Evolutionary conservation across 2,888 invertebrate species (phyloP).

Genomic region (Scaptomyza polygonia): DNA sequence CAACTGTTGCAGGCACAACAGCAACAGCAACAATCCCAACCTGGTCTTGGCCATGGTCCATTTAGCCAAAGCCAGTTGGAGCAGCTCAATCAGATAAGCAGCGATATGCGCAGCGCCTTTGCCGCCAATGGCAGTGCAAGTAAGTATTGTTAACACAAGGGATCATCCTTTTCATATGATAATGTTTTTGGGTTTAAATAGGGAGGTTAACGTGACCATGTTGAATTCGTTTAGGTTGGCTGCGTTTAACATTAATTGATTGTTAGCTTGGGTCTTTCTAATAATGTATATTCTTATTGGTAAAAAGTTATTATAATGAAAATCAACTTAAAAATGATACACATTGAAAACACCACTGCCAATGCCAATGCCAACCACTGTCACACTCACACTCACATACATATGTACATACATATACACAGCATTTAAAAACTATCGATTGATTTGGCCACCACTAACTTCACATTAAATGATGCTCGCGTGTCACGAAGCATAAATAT

Average conservation of each 20-base stretch:
- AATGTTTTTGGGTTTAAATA: neutral
- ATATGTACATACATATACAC: constrained; percentile 12
- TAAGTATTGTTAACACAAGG: constrained; percentile 65
- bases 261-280: constrained; percentile 27
- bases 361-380: constrained; percentile 4
- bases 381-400: constrained; percentile 1
- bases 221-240: constrained; percentile 37
- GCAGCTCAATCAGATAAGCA: constrained; percentile 78
- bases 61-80: constrained; percentile 80
- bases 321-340: constrained; percentile 3
- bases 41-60: constrained; percentile 66
- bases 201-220: constrained; percentile 3
- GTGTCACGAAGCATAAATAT: constrained; percentile 25
- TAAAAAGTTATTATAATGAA: neutral
- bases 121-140: constrained; percentile 82
- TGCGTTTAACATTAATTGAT: constrained; percentile 12
- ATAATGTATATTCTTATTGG: no score
- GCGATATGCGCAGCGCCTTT: constrained; percentile 80
- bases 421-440: constrained; percentile 19
- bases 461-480: constrained; percentile 16
- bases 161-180: neutral
- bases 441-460: constrained; percentile 13
- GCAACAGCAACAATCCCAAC: constrained; percentile 56
- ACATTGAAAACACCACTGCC: constrained; percentile 12
- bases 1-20: constrained; percentile 70